phyloP scores from a whole-genome alignment of 2,888 invertebrate genomes.

The Flexamia atlantica region DNA sequence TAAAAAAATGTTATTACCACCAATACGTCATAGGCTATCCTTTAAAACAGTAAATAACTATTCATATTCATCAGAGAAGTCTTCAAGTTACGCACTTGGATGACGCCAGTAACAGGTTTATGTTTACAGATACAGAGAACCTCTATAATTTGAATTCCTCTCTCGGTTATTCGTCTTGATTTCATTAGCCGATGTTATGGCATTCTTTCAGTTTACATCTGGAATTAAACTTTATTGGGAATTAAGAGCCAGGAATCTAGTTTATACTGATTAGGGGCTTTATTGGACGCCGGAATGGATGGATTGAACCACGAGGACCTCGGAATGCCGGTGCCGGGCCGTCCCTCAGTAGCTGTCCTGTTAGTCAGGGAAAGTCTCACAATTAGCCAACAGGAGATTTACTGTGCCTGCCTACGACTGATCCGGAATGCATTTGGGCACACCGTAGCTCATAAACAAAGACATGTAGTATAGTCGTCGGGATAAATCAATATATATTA shows the following conservation, averaged over 20 bases:
- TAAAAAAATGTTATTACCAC: too few species aligned
- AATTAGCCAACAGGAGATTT: background rate
- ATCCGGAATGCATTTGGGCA: background rate
- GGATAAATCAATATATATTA: too few species aligned
- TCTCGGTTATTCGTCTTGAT: slow-evolving; percentile 14
- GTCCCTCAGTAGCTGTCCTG: background rate
- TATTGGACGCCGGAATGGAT: slow-evolving; percentile 17
- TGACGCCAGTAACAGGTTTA: slow-evolving; percentile 14
- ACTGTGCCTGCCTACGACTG: background rate
- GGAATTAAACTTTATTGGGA: slow-evolving; percentile 34
- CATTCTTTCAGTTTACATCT: slow-evolving; percentile 38
- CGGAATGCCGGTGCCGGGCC: slow-evolving; percentile 1
- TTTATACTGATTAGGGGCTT: slow-evolving; percentile 16
- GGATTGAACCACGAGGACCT: background rate
- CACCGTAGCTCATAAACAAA: too few species aligned
- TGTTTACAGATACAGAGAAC: background rate
- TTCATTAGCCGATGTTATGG: slow-evolving; percentile 27
- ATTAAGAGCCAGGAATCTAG: slow-evolving; percentile 17
- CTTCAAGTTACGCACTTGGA: too few species aligned
- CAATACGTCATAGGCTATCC: too few species aligned
- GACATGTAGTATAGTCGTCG: too few species aligned
- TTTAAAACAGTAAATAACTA: too few species aligned
- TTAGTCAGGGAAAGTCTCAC: slow-evolving; percentile 25
- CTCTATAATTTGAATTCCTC: slow-evolving; percentile 11
- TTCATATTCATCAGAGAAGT: too few species aligned